Evolutionary conservation across 2,797 vertebrate species (phyloP), one percentile per base, ranked within the genome.

Genomic region (Tolypeutes matacus): DNA sequence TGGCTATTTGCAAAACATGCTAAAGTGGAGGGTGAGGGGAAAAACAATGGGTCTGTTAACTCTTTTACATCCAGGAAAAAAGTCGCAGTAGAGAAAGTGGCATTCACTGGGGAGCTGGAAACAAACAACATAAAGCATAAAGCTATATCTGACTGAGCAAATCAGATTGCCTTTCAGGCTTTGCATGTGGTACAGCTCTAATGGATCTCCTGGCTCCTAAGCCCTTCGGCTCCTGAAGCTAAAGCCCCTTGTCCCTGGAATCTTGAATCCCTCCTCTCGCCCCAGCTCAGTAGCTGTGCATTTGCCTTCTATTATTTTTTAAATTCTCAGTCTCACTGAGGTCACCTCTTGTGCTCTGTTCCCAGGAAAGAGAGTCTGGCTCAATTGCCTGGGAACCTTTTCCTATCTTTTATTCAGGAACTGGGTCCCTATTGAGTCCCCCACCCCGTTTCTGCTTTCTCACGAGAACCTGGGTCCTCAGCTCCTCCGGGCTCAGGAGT

Each of bases 1-100:
- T 70, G 31, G 10, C 56, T 67, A 20, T 95, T 72, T 93, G 58
- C 3, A 93, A 84, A 72, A 65, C 20, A 72, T 93, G 31, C 84
- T 65, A 14, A 84, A 87, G 25, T 34, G 56, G 81, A 60, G 17
- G 2, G 5, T 62, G 0, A 36, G 25, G 29, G 58, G 83, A 84
- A 46, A 89, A 85, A 67, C 2, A 69, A 14, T 11, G 2, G 72
- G 49, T 60, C 31, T 73, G 15, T 36, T 90, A 89, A 76, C 27
- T 65, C 42, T 67, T 58, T 62, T 36, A 39, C 53, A 13, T 36
- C 69, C 23, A 39, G 56, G 49, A 62, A 23, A 49, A 88, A 87
- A 49, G 11, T 25, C 46, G 6, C 21, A 42, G 0, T 29, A 11
- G 34, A 89, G 58, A 75, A 89, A 89, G 31, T 73, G 23, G 34